phyloP scores from a whole-genome alignment of 2,797 vertebrate genomes.

The Todus mexicanus region DNA sequence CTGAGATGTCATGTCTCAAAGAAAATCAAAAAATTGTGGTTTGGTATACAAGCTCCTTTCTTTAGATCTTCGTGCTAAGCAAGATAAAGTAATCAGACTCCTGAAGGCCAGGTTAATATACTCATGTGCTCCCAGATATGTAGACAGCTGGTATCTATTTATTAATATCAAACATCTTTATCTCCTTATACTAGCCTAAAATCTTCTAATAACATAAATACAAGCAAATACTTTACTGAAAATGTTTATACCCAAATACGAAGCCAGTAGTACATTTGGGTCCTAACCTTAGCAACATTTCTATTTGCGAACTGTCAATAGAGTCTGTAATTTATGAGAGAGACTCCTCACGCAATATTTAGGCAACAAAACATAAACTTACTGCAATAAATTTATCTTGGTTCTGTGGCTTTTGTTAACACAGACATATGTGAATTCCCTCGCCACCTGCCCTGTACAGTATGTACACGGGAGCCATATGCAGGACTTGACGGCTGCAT shows the following conservation, averaged over 20 bases:
- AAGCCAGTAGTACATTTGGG: neutral
- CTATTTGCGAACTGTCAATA: neutral
- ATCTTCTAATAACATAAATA: neutral
- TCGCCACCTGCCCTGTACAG: neutral
- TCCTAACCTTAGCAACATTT: neutral
- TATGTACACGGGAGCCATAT: neutral
- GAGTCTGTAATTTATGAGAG: neutral
- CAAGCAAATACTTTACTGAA: neutral
- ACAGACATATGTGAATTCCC: neutral
- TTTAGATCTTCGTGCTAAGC: neutral
- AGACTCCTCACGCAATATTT: neutral
- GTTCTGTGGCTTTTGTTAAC: neutral
- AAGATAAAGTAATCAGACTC: neutral
- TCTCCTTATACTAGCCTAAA: neutral
- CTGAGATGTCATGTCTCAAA: neutral
- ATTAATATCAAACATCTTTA: neutral
- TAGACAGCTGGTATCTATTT: neutral
- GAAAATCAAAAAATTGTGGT: neutral
- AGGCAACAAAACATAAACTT: neutral
- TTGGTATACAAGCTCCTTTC: neutral
- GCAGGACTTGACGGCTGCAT: neutral
- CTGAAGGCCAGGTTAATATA: neutral
- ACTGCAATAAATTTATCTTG: neutral
- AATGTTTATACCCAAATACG: neutral
- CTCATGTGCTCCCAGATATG: neutral